Percentiles rank a stretch among this genome's conserved stretches.
Conservation (phyloP, 1,140 invertebrate species). For the Procambarus clarkii region DNA sequence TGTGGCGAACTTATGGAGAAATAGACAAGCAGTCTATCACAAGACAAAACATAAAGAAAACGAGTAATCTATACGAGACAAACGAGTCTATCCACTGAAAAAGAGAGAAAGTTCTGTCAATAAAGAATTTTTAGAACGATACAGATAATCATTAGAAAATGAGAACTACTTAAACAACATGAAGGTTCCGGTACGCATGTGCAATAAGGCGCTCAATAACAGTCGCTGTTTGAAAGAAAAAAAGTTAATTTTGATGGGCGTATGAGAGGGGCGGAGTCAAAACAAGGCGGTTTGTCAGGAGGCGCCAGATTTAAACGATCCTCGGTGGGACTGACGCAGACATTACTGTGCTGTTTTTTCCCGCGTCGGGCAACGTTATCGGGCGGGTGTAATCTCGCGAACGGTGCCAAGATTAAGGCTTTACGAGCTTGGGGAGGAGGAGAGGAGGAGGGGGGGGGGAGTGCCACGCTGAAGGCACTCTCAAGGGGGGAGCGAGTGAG, state of each 20-base stretch:
- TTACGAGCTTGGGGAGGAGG: background rate
- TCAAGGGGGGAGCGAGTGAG: background rate
- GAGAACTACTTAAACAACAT: too few relatives aligned
- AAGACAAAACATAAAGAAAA: too few relatives aligned
- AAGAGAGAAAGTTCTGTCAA: too few relatives aligned
- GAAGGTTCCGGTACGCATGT: too few relatives aligned
- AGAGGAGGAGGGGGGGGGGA: background rate
- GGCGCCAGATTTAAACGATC: background rate
- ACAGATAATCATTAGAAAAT: too few relatives aligned
- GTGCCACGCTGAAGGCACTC: background rate
- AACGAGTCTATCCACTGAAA: too few relatives aligned
- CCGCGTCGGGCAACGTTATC: background rate
- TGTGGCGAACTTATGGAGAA: too few relatives aligned
- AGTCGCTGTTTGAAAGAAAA: background rate
- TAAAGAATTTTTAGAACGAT: too few relatives aligned
- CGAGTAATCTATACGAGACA: too few relatives aligned
- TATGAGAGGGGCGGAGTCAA: background rate
- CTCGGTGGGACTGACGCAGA: background rate
- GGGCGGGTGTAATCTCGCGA: background rate
- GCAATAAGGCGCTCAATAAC: too few relatives aligned
- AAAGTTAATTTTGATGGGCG: background rate
- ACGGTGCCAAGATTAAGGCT: background rate
- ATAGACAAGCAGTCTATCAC: too few relatives aligned
- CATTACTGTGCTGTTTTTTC: background rate
- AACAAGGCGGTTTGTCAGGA: background rate